A percentile compares a stretch with the other conserved stretches of the same genome.
Evolutionary conservation across 2,797 vertebrate species (phyloP).

Genomic region (Buphagus erythrorhynchus): DNA sequence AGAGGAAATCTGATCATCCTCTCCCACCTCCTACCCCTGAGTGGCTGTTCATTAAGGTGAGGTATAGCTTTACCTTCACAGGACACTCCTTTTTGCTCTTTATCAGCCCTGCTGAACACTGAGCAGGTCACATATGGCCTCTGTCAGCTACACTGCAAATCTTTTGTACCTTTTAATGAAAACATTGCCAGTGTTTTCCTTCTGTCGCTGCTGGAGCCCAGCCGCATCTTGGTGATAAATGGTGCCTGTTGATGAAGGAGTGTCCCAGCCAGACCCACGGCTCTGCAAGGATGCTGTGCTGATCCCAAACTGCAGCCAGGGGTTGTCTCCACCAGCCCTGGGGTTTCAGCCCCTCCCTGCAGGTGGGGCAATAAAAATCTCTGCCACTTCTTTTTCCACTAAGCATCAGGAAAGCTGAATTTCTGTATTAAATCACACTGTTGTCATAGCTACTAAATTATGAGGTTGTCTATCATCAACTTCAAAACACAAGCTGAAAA

Average conservation of each 20-base stretch:
- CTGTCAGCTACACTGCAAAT: constrained; percentile 66
- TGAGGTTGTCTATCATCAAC: neutral
- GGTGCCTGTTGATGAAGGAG: constrained; percentile 39
- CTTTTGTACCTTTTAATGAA: constrained; percentile 69
- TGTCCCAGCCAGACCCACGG: neutral
- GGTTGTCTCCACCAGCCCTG: neutral
- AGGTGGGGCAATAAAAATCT: neutral
- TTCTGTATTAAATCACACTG: neutral
- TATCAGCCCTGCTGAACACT: constrained; percentile 35
- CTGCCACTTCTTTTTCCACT: neutral
- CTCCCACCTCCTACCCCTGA: constrained; percentile 29
- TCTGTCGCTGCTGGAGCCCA: constrained; percentile 48
- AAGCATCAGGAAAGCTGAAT: neutral
- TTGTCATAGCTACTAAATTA: neutral
- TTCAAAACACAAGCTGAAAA: neutral
- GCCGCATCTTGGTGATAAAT: constrained; percentile 61
- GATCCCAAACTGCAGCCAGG: neutral
- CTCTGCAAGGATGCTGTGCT: neutral
- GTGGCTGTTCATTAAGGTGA: constrained; percentile 67
- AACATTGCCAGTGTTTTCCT: constrained; percentile 65
- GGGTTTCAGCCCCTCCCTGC: neutral
- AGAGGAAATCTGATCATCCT: constrained; percentile 62
- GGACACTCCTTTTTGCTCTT: constrained; percentile 65
- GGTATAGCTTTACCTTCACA: constrained; percentile 69
- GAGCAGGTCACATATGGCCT: constrained; percentile 72